Base-by-base conservation (phyloP, 2,113 vertebrate species). In the Cynocephalus volans region DNA sequence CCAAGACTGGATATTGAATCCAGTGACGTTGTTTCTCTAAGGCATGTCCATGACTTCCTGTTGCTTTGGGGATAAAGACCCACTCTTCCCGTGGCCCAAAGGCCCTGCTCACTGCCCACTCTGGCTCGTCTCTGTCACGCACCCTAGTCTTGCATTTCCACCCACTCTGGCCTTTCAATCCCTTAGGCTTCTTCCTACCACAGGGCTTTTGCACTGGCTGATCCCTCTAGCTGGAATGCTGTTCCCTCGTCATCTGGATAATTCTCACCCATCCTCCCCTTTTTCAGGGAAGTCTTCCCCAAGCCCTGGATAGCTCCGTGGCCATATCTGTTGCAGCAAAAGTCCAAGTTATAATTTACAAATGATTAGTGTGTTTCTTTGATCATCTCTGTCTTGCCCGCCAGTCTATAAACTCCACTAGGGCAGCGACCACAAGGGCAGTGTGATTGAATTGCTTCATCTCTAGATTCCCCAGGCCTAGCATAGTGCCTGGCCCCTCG, bases 161-260 rank as follows among this genome's bases (percentile, higher is more conserved):
- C 48, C 86, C 60, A 9, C 26, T 56, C 23, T 56, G 72, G 70
- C 58, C 58, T 76, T 62, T 75, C 13, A 18, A 3, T 10, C n/a
- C 48, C 48, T 62, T 13, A 31, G 70, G 80, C 76, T 19, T 87
- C 70, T 23, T 10, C 12, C 45, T 8, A 87, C 62, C 86, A 24
- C 87, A 95, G 94, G 87, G 62, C 85, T 89, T 97, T 97, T 85
- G 94, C 80, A 73, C 75, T 31, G 79, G 14, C 69, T 81, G 85
- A 4, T 76, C 36, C 75, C 72, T 64, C 48, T 14, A 54, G 17
- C 52, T 92, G 15, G 56, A 26, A 31, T 45, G 31, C 90, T 73
- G 48, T 60, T 76, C 28, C 31, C 70, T 64, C 3, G 0, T 48
- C 52, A 28, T 23, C 50, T 36, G 36, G 24, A 62, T 60, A 52